A percentile compares a stretch with the other conserved stretches of the same genome.
These are phyloP conservation scores for Drosophila seguyi DNA, from an alignment of 1,140 invertebrate species.

Conservation along the genomic window DNA sequence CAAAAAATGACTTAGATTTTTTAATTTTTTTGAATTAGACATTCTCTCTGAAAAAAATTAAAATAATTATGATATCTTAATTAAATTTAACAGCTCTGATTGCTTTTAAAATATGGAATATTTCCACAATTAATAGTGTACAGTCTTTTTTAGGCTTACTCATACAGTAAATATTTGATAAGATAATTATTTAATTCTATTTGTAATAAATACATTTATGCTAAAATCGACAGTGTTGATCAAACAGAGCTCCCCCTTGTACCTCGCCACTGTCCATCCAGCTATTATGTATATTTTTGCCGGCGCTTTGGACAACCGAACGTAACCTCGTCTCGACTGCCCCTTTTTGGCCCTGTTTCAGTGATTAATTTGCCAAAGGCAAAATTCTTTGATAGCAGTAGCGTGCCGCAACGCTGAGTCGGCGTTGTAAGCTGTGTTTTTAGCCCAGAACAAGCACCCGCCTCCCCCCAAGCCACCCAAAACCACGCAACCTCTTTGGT, in stretches of 20 bases:
- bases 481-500: neutral
- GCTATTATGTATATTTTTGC: conserved; percentile 39
- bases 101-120: neutral
- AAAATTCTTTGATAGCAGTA: conserved; percentile 80
- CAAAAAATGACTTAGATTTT: no score
- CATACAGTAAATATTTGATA: neutral
- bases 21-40: no score
- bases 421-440: conserved; percentile 20
- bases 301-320: conserved; percentile 63
- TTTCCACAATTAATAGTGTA: neutral
- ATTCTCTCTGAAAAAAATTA: no score
- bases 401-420: conserved; percentile 72
- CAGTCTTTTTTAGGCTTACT: no score
- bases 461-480: neutral
- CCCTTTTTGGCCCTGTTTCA: conserved; percentile 41
- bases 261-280: conserved; percentile 13
- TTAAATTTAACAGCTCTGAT: no score
- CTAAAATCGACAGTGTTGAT: neutral
- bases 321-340: conserved; percentile 24
- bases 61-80: neutral
- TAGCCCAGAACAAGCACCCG: conserved; percentile 19
- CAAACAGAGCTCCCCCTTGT: neutral
- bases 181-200: neutral
- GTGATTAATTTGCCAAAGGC: conserved; percentile 80
- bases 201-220: neutral